phyloP scores from a whole-genome alignment of 2,888 invertebrate species.

The Omphaloscelis lunosa region DNA sequence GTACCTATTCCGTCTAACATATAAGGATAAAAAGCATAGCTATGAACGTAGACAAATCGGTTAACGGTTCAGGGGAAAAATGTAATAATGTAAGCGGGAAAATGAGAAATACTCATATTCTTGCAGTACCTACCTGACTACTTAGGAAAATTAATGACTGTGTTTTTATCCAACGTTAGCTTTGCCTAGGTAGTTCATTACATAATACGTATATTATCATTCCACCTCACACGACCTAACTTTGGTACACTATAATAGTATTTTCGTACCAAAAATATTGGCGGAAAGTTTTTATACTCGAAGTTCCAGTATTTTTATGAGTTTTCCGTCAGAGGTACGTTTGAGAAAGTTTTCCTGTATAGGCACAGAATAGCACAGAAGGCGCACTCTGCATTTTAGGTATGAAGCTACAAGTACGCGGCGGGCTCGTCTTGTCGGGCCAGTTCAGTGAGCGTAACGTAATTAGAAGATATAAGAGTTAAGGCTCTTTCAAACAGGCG shows the following conservation, averaged over 20 bases:
- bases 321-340: slow-evolving; percentile 55
- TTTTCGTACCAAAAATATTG: slow-evolving; percentile 65
- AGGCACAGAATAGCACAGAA: background rate
- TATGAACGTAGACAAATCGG: slow-evolving; percentile 41
- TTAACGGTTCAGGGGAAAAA: slow-evolving; percentile 24
- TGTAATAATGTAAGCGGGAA: slow-evolving; percentile 38
- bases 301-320: slow-evolving; percentile 69
- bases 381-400: too few species aligned
- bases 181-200: slow-evolving; percentile 30
- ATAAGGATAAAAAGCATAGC: slow-evolving; percentile 18
- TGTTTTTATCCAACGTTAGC: slow-evolving; percentile 58
- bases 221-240: slow-evolving; percentile 43
- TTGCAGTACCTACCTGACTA: slow-evolving; percentile 49
- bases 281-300: slow-evolving; percentile 66
- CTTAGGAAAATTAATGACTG: slow-evolving; percentile 57
- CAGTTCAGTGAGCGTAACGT: too few species aligned
- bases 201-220: slow-evolving; percentile 40
- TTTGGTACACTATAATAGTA: slow-evolving; percentile 60
- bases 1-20: slow-evolving; percentile 17
- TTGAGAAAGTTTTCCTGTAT: slow-evolving; percentile 59
- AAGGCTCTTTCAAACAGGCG: too few species aligned
- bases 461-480: too few species aligned
- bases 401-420: too few species aligned
- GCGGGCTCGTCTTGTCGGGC: too few species aligned
- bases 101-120: slow-evolving; percentile 17